These are phyloP conservation scores for Urechis unicinctus DNA, from an alignment of 2,888 invertebrate species.

Conservation along the genomic window DNA sequence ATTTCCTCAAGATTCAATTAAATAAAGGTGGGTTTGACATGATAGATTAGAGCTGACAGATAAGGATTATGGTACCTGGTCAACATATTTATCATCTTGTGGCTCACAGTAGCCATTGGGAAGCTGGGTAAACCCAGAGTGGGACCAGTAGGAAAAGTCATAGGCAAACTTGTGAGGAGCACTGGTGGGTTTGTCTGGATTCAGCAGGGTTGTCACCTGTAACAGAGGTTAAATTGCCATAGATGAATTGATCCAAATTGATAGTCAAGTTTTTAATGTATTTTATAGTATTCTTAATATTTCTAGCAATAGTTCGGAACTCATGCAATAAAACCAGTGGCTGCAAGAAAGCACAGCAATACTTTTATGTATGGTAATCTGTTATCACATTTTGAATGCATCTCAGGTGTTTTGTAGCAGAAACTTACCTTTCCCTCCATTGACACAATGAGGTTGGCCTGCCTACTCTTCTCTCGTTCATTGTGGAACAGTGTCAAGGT, in stretches of 20 bases:
- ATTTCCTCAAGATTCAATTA: neutral
- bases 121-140: slow-evolving; percentile 36
- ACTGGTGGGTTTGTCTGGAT: slow-evolving; percentile 32
- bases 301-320: no score
- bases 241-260: no score
- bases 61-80: slow-evolving; percentile 31
- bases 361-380: no score
- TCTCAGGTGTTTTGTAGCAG: no score
- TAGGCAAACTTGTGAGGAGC: slow-evolving; percentile 34
- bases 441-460: slow-evolving; percentile 35
- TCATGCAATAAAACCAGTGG: no score
- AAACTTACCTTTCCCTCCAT: slow-evolving; percentile 41
- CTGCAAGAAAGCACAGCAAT: no score
- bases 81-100: slow-evolving; percentile 32
- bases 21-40: neutral
- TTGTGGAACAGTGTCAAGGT: slow-evolving; percentile 22
- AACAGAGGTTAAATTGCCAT: no score
- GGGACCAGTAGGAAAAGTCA: slow-evolving; percentile 48
- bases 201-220: slow-evolving; percentile 36
- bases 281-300: no score
- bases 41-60: neutral
- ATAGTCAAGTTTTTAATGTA: no score
- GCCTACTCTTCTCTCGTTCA: slow-evolving; percentile 34
- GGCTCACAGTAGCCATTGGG: slow-evolving; percentile 38
- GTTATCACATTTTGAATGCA: no score